A percentile compares a stretch with the other conserved stretches of the same genome.
These are phyloP conservation scores for Hemistola chrysoprasaria DNA, from an alignment of 2,888 invertebrate species.

Conservation along the genomic window DNA sequence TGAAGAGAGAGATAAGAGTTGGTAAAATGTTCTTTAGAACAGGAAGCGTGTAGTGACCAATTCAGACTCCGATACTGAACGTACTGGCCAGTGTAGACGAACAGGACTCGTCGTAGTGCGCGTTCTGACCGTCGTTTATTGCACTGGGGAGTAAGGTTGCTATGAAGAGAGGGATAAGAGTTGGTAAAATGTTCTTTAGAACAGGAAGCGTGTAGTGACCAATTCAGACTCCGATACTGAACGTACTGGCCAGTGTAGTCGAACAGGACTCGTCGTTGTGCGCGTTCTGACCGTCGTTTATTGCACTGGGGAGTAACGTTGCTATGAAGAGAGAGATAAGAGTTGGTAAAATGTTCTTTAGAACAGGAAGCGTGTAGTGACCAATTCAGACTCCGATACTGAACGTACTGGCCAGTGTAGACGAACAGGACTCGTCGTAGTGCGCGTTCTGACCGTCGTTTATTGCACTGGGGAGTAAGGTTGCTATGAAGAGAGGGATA, in stretches of 20 bases:
- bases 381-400: slow-evolving; percentile 99
- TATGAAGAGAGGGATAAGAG: no score
- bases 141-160: no score
- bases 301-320: slow-evolving; percentile 92
- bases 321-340: no score
- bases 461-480: slow-evolving; percentile 93
- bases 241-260: slow-evolving; percentile 98
- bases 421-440: slow-evolving; percentile 99
- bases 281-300: slow-evolving; percentile 99
- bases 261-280: slow-evolving; percentile 99
- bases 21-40: no score
- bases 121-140: slow-evolving; percentile 99
- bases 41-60: no score
- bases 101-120: slow-evolving; percentile 99
- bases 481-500: no score
- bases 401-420: slow-evolving; percentile 98
- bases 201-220: no score
- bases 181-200: no score
- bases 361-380: no score
- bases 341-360: no score
- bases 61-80: slow-evolving; percentile 99
- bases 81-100: slow-evolving; percentile 99
- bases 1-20: no score
- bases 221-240: slow-evolving; percentile 99
- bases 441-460: slow-evolving; percentile 99